phyloP scores from a whole-genome alignment of 2,888 invertebrate genomes.

The Scaptomyza reducta region DNA sequence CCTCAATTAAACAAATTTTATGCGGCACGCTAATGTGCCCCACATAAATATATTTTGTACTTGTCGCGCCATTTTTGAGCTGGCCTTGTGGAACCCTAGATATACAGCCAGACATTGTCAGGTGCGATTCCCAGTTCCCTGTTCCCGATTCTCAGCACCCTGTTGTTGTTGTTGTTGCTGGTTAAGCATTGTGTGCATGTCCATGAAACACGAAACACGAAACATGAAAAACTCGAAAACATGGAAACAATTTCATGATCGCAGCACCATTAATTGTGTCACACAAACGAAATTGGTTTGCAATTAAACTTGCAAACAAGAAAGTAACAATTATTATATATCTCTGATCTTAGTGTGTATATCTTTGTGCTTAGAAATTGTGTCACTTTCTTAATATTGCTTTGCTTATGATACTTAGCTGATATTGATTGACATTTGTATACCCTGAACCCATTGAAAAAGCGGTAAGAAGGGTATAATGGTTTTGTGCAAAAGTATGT shows the following conservation, averaged over 20 bases:
- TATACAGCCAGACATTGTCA: slow-evolving; percentile 12
- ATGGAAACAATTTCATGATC: slow-evolving; percentile 36
- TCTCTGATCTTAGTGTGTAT: background rate
- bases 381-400: background rate
- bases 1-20: slow-evolving; percentile 55
- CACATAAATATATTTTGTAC: slow-evolving; percentile 10
- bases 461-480: too few species aligned
- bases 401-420: too few species aligned
- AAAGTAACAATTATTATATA: slow-evolving; percentile 37
- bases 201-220: slow-evolving; percentile 27
- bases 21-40: slow-evolving; percentile 37
- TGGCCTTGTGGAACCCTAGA: slow-evolving; percentile 1
- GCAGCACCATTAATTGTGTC: slow-evolving; percentile 60
- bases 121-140: slow-evolving; percentile 20
- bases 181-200: slow-evolving; percentile 51
- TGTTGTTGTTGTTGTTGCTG: slow-evolving; percentile 19
- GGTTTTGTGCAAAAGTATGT: too few species aligned
- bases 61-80: slow-evolving; percentile 2
- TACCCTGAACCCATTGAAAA: too few species aligned
- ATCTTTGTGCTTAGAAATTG: background rate
- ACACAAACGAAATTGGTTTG: slow-evolving; percentile 48
- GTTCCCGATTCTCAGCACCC: slow-evolving; percentile 2
- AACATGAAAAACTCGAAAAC: slow-evolving; percentile 15
- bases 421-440: too few species aligned
- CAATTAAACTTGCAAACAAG: slow-evolving; percentile 49